phyloP scores from a whole-genome alignment of 2,888 invertebrate genomes.

The Drosophila percnosoma region DNA sequence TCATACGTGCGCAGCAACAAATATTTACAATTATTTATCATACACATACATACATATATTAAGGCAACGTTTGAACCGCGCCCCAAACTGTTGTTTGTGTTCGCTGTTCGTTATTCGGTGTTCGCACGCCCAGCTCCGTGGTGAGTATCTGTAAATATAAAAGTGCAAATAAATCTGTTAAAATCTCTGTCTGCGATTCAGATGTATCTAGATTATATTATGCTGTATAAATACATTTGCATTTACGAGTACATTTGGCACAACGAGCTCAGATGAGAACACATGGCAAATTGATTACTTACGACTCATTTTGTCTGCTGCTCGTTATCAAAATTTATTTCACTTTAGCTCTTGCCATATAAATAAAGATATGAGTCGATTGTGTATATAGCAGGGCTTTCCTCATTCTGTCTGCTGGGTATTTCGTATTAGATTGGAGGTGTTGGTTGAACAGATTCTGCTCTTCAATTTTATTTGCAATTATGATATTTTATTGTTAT shows the following conservation, averaged over 20 bases:
- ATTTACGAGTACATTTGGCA: conserved; percentile 58
- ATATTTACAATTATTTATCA: conserved; percentile 71
- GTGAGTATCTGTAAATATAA: conserved; percentile 29
- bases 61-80: conserved; percentile 38
- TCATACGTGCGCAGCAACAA: conserved; percentile 63
- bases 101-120: conserved; percentile 28
- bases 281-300: conserved; percentile 79
- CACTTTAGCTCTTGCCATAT: conserved; percentile 40
- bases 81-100: conserved; percentile 58
- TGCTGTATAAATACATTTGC: conserved; percentile 62
- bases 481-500: neutral
- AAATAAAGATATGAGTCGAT: conserved; percentile 35
- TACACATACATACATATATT: conserved; percentile 57
- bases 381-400: neutral
- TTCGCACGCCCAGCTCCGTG: conserved; percentile 37
- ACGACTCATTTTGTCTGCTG: conserved; percentile 76
- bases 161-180: conserved; percentile 61
- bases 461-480: neutral
- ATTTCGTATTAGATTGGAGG: neutral
- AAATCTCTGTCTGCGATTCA: conserved; percentile 31
- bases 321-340: conserved; percentile 70
- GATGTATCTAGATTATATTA: conserved; percentile 52
- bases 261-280: conserved; percentile 53
- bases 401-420: neutral
- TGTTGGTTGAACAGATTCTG: neutral